These are phyloP conservation scores for Rallus crepitans DNA, from an alignment of 2,797 vertebrate genomes.

Conservation along the genomic window DNA sequence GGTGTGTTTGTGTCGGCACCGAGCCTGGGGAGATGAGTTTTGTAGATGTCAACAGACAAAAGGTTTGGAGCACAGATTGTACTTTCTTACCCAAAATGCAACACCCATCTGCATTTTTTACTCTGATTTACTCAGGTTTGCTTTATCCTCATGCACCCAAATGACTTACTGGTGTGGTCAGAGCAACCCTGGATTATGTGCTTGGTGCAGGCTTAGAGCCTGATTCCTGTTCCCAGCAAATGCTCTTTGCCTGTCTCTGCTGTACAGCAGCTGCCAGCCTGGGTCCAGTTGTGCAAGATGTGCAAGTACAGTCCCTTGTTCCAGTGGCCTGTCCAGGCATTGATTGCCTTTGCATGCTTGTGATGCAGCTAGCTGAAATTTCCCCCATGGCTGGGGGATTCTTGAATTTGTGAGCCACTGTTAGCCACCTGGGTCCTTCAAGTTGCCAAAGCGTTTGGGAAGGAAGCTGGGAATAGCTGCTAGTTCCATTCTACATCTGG, in stretches of 20 bases:
- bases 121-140: not conserved
- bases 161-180: not conserved
- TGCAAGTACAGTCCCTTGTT: not conserved
- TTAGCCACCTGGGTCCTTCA: not conserved
- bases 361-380: not conserved
- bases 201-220: not conserved
- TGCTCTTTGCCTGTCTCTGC: not conserved
- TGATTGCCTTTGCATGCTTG: not conserved
- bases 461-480: not conserved
- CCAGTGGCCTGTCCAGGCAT: not conserved
- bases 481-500: not conserved
- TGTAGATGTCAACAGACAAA: not conserved
- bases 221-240: accelerated
- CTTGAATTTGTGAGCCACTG: not conserved
- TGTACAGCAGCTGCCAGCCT: not conserved
- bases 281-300: not conserved
- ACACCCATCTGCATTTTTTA: not conserved
- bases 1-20: not conserved
- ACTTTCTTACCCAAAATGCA: not conserved
- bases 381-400: accelerated
- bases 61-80: not conserved
- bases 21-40: not conserved
- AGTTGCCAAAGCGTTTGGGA: not conserved
- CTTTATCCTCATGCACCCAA: not conserved
- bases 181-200: not conserved